Evolutionary conservation across 53 echinoderm and acorn worm genomes (phyloP).

Genomic region (Luidia sarsii): DNA sequence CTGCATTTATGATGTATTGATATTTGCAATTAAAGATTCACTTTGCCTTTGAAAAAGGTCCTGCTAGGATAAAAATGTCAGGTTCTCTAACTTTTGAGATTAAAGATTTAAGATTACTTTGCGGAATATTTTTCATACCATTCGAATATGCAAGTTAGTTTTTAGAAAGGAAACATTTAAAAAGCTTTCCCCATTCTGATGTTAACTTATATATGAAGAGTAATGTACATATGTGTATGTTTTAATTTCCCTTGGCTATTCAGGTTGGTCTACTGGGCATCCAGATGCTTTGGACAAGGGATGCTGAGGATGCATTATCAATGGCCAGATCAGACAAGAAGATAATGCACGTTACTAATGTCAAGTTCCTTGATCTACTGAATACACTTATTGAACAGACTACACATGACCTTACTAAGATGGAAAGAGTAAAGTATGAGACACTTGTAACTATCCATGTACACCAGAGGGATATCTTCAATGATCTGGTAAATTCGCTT

Average conservation of each 20-base stretch:
- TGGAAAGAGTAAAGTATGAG: slow-evolving; percentile 96
- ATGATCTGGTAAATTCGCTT: slow-evolving; percentile 97
- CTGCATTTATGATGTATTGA: too few species aligned
- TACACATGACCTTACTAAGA: slow-evolving; percentile 97
- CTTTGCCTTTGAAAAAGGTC: too few species aligned
- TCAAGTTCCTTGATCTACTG: slow-evolving; percentile 90
- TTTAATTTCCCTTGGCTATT: too few species aligned
- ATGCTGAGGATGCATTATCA: slow-evolving; percentile 93
- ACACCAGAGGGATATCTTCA: slow-evolving; percentile 98
- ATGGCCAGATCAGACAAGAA: slow-evolving; percentile 90
- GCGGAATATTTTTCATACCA: too few species aligned
- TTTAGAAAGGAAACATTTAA: too few species aligned
- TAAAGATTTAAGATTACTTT: too few species aligned
- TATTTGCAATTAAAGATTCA: too few species aligned
- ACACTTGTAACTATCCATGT: slow-evolving; percentile 98
- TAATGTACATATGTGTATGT: background rate
- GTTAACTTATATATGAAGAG: background rate
- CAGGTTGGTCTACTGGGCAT: slow-evolving; percentile 97
- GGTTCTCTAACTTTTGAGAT: too few species aligned
- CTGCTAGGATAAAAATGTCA: too few species aligned
- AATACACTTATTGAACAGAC: slow-evolving; percentile 95
- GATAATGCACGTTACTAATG: slow-evolving; percentile 94
- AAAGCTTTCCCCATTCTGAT: too few species aligned
- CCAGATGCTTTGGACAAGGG: slow-evolving; percentile 98
- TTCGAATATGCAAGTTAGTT: too few species aligned